A percentile compares a stretch with the other conserved stretches of the same genome.
These are phyloP conservation scores for Rhinatrema bivittatum DNA, from an alignment of 2,797 vertebrate species.

Conservation along the genomic window DNA sequence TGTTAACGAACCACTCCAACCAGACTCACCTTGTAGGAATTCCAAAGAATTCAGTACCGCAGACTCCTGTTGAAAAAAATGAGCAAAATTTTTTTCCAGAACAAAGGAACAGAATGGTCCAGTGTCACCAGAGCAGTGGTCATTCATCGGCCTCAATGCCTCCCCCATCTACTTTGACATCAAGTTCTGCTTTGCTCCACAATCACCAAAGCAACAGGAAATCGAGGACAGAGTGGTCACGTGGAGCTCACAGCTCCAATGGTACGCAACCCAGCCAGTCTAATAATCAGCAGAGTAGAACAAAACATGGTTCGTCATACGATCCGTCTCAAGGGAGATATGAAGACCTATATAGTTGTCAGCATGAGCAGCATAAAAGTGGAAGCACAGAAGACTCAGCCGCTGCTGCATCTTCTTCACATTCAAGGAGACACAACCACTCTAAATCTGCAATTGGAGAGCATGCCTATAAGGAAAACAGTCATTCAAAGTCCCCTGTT, in stretches of 20 bases:
- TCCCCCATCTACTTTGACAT: conserved; percentile 59
- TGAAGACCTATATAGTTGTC: conserved; percentile 77
- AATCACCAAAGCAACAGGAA: conserved; percentile 73
- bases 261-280: conserved; percentile 48
- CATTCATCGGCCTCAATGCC: conserved; percentile 60
- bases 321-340: conserved; percentile 72
- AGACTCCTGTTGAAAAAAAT: conserved; percentile 67
- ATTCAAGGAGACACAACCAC: conserved; percentile 54
- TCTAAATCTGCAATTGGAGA: conserved; percentile 49
- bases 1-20: conserved; percentile 85
- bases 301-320: conserved; percentile 64
- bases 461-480: conserved; percentile 62
- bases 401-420: conserved; percentile 61
- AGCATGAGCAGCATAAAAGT: conserved; percentile 69
- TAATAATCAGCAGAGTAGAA: conserved; percentile 53
- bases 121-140: conserved; percentile 47
- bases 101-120: conserved; percentile 60
- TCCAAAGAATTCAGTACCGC: conserved; percentile 72
- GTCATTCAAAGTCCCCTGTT: conserved; percentile 67
- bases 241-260: conserved; percentile 58
- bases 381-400: conserved; percentile 60
- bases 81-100: conserved; percentile 72
- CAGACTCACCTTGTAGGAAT: conserved; percentile 95
- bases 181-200: conserved; percentile 59
- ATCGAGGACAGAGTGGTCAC: conserved; percentile 75